Base-by-base conservation (phyloP, 2,888 invertebrate species). In the Sinodicranocentrus sp. region DNA sequence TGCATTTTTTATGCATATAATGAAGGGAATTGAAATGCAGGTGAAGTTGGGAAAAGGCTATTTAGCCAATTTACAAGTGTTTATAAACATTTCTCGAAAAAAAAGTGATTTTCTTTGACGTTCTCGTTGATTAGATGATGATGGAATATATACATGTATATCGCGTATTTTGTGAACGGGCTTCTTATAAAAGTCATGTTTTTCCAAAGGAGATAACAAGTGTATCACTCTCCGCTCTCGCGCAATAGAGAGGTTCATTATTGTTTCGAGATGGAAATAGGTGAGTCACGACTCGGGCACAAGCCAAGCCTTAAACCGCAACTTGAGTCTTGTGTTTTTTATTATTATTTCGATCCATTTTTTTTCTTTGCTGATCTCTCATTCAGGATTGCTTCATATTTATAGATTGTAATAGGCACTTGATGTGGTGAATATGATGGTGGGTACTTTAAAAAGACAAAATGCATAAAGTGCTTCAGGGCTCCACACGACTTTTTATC, bases 211-310 rank as follows among this genome's bases (percentile, higher is more conserved):
- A 23, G 2, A 2, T 19, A 57, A 57, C 57, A 57, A 57, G 57
- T 57, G 57, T 57, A 57, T 57, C 57, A 23, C 21, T 57, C 23
- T 52, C 13, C 39, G 8, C 13, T 39, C 39, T 39, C 39, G 6
- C n/a, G n/a, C n/a, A n/a, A n/a, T n/a, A n/a, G 10, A 33, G 33
- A 6, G 33, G 33, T 10, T 33, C 33, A 33, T 33, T 48, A 19
- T 21, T n/a, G 28, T 63, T 63, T 33, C 23, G 5, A 3, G 65
- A 63, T 78, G 79, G 71, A 79, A 79, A 79, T 79, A 70, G 59
- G 65, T 71, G 48, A 71, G 79, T 79, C 79, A 79, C 79, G 79
- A 79, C 71, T 79, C 79, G 71, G 79, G 79, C 79, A 79, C 79
- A 79, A 79, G 79, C 79, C 71, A 79, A 79, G 6, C 6, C 26